Evolutionary conservation across 2,888 invertebrate genomes (phyloP).

Genomic region (Linnaemya vulpina): DNA sequence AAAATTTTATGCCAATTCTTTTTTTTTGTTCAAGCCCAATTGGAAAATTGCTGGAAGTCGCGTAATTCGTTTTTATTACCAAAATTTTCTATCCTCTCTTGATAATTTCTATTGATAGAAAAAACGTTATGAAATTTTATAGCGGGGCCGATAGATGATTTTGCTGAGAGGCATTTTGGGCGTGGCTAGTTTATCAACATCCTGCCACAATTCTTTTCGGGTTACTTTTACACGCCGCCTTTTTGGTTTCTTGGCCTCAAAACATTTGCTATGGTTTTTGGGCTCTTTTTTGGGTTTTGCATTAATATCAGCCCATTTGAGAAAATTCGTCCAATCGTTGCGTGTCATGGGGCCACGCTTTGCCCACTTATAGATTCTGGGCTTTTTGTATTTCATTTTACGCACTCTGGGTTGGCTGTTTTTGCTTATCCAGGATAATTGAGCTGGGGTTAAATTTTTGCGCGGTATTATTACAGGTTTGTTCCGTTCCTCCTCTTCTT

Average conservation of each 20-base stretch:
- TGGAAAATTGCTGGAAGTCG: conserved; percentile 35
- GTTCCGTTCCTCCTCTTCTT: not conserved
- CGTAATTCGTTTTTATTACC: not conserved
- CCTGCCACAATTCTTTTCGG: conserved; percentile 23
- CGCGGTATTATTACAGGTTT: conserved; percentile 11
- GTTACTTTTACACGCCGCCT: conserved; percentile 1
- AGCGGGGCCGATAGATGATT: conserved; percentile 67
- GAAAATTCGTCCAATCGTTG: conserved; percentile 77
- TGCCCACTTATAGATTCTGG: conserved; percentile 74
- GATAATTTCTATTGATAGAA: too few relatives aligned
- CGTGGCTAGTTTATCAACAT: conserved; percentile 68
- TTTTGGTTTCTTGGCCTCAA: conserved; percentile 54
- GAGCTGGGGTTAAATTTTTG: conserved; percentile 17
- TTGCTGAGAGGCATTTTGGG: conserved; percentile 73
- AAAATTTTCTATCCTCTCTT: too few relatives aligned
- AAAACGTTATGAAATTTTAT: too few relatives aligned
- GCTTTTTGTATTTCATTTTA: conserved; percentile 39
- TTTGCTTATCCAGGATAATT: conserved; percentile 74
- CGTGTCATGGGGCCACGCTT: conserved; percentile 78
- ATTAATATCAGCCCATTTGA: conserved; percentile 75
- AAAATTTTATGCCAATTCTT: conserved; percentile 35
- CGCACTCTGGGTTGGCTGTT: conserved; percentile 75
- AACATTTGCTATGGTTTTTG: not conserved
- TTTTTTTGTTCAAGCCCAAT: conserved; percentile 55
- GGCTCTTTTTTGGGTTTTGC: conserved; percentile 55